phyloP scores from a whole-genome alignment of 2,888 invertebrate genomes.

The Latrodectus hesperus region DNA sequence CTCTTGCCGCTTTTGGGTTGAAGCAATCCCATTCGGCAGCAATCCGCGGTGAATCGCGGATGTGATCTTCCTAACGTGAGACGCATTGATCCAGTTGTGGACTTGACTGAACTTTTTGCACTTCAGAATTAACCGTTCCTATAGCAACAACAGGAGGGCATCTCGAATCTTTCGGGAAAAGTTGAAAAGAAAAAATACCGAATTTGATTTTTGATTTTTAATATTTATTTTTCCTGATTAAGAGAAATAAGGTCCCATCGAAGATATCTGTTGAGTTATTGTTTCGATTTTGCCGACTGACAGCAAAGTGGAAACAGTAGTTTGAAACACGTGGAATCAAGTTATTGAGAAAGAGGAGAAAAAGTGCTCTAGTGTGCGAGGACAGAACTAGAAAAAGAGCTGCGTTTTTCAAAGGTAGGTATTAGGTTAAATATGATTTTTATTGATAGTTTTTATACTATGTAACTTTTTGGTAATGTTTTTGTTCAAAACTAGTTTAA shows the following conservation, averaged over 20 bases:
- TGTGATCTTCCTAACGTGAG: constrained; percentile 12
- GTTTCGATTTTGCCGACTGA: neutral
- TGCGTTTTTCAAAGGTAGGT: too few relatives aligned
- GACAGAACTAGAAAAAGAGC: too few relatives aligned
- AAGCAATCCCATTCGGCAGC: constrained; percentile 14
- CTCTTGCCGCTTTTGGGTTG: constrained; percentile 12
- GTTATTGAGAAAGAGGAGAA: neutral
- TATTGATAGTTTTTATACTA: too few relatives aligned
- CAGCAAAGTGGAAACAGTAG: neutral
- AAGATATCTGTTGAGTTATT: neutral
- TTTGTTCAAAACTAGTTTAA: too few relatives aligned
- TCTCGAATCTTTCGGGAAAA: neutral
- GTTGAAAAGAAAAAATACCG: neutral
- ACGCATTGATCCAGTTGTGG: constrained; percentile 39
- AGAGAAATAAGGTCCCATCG: too few relatives aligned
- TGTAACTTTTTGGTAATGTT: too few relatives aligned
- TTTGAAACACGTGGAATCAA: constrained; percentile 8
- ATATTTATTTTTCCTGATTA: neutral
- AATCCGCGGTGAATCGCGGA: constrained; percentile 36
- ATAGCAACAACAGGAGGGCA: constrained; percentile 28
- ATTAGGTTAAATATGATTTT: too few relatives aligned
- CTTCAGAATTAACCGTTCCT: constrained; percentile 17
- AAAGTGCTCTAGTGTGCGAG: too few relatives aligned
- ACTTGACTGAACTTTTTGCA: neutral
- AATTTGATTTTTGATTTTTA: neutral